Percentiles rank a stretch among this genome's conserved stretches.
phyloP scores from a whole-genome alignment of 2,797 vertebrate genomes.

The Phoebastria nigripes region DNA sequence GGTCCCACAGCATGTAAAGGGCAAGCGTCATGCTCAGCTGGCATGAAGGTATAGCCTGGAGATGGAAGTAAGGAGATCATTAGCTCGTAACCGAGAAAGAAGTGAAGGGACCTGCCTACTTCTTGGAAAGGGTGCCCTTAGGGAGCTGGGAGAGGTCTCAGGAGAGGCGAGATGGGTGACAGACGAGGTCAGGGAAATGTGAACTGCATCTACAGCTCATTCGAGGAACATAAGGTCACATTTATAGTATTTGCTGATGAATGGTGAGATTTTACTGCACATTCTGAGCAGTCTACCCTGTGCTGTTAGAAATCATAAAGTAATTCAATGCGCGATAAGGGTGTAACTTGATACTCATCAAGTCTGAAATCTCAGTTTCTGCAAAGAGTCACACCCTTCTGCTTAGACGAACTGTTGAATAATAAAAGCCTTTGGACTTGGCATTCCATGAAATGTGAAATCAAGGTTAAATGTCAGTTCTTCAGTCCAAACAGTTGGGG shows the following conservation, averaged over 20 bases:
- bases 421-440: conserved; percentile 37
- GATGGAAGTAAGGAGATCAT: not conserved
- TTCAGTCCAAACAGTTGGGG: not conserved
- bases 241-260: conserved; percentile 6
- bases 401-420: not conserved
- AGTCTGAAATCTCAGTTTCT: conserved; percentile 27
- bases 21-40: not conserved
- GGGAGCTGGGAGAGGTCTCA: not conserved
- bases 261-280: not conserved
- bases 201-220: not conserved
- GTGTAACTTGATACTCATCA: not conserved
- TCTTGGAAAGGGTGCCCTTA: not conserved
- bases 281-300: not conserved
- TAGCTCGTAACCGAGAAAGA: not conserved
- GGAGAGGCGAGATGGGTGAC: not conserved
- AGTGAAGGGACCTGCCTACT: not conserved
- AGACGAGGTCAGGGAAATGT: not conserved
- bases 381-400: conserved; percentile 5
- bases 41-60: not conserved
- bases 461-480: conserved; percentile 7
- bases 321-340: not conserved
- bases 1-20: not conserved
- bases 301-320: conserved; percentile 5
- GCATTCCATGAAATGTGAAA: conserved; percentile 1
- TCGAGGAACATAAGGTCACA: conserved; percentile 28